These are phyloP conservation scores for Lepidostoma basale DNA, from an alignment of 1,140 invertebrate species.

Conservation along the genomic window DNA sequence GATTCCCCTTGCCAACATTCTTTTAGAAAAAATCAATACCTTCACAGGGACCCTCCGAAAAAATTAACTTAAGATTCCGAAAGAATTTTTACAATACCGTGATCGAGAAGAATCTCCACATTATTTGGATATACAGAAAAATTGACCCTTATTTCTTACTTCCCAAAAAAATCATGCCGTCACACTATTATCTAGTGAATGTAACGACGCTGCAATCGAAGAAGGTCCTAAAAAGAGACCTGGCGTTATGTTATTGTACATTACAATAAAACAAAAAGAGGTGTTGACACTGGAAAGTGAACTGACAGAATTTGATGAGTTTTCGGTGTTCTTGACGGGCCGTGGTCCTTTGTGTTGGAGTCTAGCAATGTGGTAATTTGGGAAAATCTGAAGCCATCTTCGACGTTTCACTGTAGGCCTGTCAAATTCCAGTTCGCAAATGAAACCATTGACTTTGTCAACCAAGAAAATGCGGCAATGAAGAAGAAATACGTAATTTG, in stretches of 20 bases:
- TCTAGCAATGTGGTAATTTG: too few relatives aligned
- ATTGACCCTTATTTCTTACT: too few relatives aligned
- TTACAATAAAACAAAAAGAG: conserved; percentile 48
- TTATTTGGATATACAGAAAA: conserved; percentile 4
- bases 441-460: too few relatives aligned
- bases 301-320: too few relatives aligned
- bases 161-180: too few relatives aligned
- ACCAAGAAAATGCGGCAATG: too few relatives aligned
- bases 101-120: not conserved
- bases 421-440: too few relatives aligned
- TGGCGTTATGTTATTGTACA: not conserved
- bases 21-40: conserved; percentile 1
- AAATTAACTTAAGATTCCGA: conserved; percentile 16
- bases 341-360: too few relatives aligned
- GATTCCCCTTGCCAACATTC: conserved; percentile 35
- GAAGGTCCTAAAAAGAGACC: conserved; percentile 1
- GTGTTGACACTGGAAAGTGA: conserved; percentile 43
- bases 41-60: conserved; percentile 41
- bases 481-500: too few relatives aligned
- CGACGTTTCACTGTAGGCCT: too few relatives aligned
- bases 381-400: too few relatives aligned
- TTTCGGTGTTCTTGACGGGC: too few relatives aligned
- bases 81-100: not conserved
- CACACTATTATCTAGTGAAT: not conserved
- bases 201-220: not conserved